Base-by-base conservation (phyloP, 1,140 invertebrate genomes). In the Laodelphax striatellus region DNA sequence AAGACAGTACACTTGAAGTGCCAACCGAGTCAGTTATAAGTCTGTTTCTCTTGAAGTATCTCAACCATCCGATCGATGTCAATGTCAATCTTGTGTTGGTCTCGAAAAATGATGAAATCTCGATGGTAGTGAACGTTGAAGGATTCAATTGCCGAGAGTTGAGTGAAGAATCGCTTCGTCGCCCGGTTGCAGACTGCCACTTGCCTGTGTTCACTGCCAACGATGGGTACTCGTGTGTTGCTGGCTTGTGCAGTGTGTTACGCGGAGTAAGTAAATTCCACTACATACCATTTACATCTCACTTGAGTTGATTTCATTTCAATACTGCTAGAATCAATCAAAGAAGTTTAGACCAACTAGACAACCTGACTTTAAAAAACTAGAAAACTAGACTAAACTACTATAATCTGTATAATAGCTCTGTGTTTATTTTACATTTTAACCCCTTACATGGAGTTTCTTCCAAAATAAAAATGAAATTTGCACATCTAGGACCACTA, bases 181-280 rank as follows among this genome's bases (percentile, higher is more conserved):
- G 64, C 52, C 63, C 68, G 11, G 73, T 72, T 3, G 67, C 64
- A 31, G 67, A 67, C 4, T 87, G 83, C 67, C 68, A 77, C 43
- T 75, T 83, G 61, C 84, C 85, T 59, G 76, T 82, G 1, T 72
- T 79, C 16, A 71, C 81, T 50, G 52, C 50, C 22, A 53, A 54
- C 1, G 73, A 77, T 66, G 74, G 76, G 41, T 78, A 77, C 43
- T 81, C 77, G n/a, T 79, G 81, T 52, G 79, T 87, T 46, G 84
- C 84, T 14, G 85, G 85, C 9, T 70, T 86, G 8, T 86, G 83
- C 70, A 81, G 80, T 2, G 84, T 85, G 16, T 76, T 85, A 50
- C 74, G 87, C 8, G 79, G 85, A 66, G 80, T 90, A 50, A 34
- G 59, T 53, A 8, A 21, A 31, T 28, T 28, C 6, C 24, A 28